Base-by-base conservation (phyloP, 2,113 vertebrate genomes). In the Formicarius rufipectus region DNA sequence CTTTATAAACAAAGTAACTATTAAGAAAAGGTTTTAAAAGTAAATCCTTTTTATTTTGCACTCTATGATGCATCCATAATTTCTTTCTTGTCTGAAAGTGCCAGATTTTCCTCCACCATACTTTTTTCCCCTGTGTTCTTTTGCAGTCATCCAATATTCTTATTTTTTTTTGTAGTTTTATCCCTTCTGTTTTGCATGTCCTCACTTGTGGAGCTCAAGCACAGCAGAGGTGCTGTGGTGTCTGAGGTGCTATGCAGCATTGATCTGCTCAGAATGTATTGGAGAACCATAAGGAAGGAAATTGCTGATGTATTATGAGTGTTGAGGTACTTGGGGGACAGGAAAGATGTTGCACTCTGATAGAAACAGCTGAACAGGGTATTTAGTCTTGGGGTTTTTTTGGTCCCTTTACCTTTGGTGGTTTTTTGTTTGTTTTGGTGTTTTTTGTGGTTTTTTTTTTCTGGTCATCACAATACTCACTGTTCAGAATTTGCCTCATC, bases 1-100 rank as follows among this genome's bases (percentile, higher is more conserved):
- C 74, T 69, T 94, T 93, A 90, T 56, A 91, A 94, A 95, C 92
- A 72, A 88, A 87, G 93, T 83, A 86, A 92, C 52, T 72, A 85
- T 66, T 94, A 96, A 87, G 21, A 31, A 44, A 73, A 69, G 30
- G 12, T 75, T 89, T 90, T 39, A 64, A 62, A 83, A 67, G 23
- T 60, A 90, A 75, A 71, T 66, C 5, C 9, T 59, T 77, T 58
- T 33, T 25, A 28, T 33, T 95, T 68, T 73, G 27, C 25, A 39
- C 39, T 84, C n/a, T 75, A 19, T 52, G 58, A 63, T 86, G 23
- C 31, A 42, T 60, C 64, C 28, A 9, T 47, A 33, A 67, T 62
- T 58, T 49, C 9, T 60, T 83, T 86, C n/a, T 76, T 73, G 60
- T 55, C 63, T 90, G 78, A 90, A 96, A 74, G 71, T n/a, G 28